Base-by-base conservation (phyloP, 2,797 vertebrate genomes). In the Etheostoma perlongum region DNA sequence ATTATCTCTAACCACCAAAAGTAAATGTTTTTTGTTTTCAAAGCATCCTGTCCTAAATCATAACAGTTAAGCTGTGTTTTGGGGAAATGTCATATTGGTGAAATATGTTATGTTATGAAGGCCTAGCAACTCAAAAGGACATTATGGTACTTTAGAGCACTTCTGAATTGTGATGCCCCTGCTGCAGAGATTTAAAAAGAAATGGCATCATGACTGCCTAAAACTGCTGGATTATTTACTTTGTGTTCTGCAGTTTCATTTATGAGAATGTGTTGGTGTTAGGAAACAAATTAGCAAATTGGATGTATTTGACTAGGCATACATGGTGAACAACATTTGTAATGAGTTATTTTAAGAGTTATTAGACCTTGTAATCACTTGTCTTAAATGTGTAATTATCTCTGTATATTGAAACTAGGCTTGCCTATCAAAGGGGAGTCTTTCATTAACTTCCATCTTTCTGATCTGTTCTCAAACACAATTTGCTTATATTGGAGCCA, bases 351-450 rank as follows among this genome's bases (percentile, higher is more conserved):
- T 40, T 40, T 40, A 11, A 12, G 36, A 40, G 36, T 12, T 40
- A 40, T 10, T 12, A 12, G 36, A 40, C 36, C 36, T 40, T 12
- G 0, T 54, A 44, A 44, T 13, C 13, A 44, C 14, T 44, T 40
- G 36, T 44, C 59, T 48, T 33, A 53, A 47, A 76, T 57, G 46
- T 73, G 9, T 52, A 19, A 76, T 67, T 13, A 49, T 74, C n/a
- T 40, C 4, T 27, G 3, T 44, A 16, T 11, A 66, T 46, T 58
- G 5, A 55, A 69, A 69, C 36, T 44, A 21, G 49, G 13, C 67
- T 25, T 73, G 46, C 16, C 9, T 48, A 14, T 70, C 51, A 48
- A 54, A 48, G 30, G 14, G 23, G n/a, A 30, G 53, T n/a, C 4
- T 52, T 70, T 70, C 27, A 67, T 44, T 18, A 25, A n/a, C 21